A percentile compares a stretch with the other conserved stretches of the same genome.
Evolutionary conservation across 2,113 vertebrate species (phyloP).

Genomic region (Dipodomys ordii): DNA sequence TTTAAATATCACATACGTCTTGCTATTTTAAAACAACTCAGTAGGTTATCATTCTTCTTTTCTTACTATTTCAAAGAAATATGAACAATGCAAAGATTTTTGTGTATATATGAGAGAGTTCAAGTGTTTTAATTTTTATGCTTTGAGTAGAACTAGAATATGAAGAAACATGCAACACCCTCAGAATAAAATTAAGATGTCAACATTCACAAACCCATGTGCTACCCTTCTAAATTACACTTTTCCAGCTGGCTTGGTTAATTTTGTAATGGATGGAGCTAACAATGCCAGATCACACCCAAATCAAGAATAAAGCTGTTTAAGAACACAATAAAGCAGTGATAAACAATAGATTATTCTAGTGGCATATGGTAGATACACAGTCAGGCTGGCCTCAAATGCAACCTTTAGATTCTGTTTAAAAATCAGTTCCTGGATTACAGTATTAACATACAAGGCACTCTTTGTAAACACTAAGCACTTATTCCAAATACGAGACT

Average conservation of each 20-base stretch:
- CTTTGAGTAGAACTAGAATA: conserved; percentile 53
- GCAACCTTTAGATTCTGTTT: conserved; percentile 61
- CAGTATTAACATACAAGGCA: conserved; percentile 9
- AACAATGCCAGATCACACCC: conserved; percentile 77
- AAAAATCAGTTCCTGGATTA: conserved; percentile 59
- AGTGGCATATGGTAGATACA: conserved; percentile 70
- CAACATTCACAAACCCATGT: conserved; percentile 66
- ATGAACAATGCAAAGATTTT: neutral
- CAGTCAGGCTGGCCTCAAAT: conserved; percentile 31
- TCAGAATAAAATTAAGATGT: conserved; percentile 69
- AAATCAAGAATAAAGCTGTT: conserved; percentile 49
- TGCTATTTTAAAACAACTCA: neutral
- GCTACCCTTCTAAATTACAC: conserved; percentile 64
- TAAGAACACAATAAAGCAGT: conserved; percentile 68
- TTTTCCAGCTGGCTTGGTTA: conserved; percentile 74
- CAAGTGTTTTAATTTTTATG: conserved; percentile 43
- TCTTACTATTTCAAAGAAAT: conserved; percentile 52
- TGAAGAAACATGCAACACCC: conserved; percentile 51
- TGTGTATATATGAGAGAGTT: conserved; percentile 3
- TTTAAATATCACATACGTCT: conserved; percentile 2
- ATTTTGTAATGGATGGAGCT: conserved; percentile 69
- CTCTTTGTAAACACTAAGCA: neutral
- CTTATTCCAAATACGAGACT: conserved; percentile 34
- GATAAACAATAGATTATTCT: conserved; percentile 75
- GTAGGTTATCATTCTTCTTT: neutral